phyloP scores from a whole-genome alignment of 2,888 invertebrate species.

The Hetaerina titia region DNA sequence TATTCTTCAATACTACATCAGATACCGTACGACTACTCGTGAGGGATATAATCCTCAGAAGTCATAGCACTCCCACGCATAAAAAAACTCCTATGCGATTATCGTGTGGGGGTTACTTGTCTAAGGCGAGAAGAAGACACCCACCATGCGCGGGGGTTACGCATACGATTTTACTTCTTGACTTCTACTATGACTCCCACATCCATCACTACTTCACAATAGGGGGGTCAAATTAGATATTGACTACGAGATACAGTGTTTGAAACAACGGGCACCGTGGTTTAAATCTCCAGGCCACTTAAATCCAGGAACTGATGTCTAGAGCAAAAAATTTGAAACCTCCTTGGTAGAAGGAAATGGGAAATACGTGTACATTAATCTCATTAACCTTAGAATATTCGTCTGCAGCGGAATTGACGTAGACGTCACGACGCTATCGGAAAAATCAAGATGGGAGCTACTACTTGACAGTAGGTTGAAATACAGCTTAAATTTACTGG shows the following conservation, averaged over 20 bases:
- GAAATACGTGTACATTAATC: not conserved
- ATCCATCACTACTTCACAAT: not conserved
- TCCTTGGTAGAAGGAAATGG: not conserved
- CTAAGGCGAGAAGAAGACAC: constrained; percentile 16
- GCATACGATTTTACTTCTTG: not conserved
- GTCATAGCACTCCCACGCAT: constrained; percentile 16
- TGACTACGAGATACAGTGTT: not conserved
- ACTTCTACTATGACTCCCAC: not conserved
- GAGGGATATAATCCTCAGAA: not conserved
- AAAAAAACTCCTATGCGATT: not conserved
- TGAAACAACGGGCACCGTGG: not conserved
- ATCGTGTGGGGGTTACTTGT: not conserved
- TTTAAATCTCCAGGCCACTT: not conserved
- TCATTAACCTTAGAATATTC: no score
- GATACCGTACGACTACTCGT: not conserved
- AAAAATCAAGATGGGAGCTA: no score
- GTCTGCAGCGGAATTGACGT: no score
- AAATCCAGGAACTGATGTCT: not conserved
- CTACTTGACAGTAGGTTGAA: no score
- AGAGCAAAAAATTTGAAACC: no score
- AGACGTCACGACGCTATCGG: no score
- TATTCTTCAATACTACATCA: not conserved
- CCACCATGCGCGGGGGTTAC: not conserved
- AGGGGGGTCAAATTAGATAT: not conserved
- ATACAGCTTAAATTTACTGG: no score